Evolutionary conservation across 2,113 vertebrate genomes (phyloP), one percentile per base, ranked within the genome.

Genomic region (Syrmaticus mikado): DNA sequence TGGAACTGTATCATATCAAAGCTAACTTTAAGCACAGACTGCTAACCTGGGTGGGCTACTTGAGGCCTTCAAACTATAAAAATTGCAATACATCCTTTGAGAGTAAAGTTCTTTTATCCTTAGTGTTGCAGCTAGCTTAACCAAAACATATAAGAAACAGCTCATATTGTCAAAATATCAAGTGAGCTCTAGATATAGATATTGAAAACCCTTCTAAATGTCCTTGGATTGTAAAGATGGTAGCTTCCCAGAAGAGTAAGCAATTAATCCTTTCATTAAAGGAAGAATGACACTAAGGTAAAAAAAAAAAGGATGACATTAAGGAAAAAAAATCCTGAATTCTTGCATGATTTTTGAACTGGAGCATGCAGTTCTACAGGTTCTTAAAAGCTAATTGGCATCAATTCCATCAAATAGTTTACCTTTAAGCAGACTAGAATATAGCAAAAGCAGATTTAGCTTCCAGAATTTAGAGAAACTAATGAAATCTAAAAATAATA

Each of bases 391-490:
- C 21, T 64, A 30, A 12, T 34, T 28, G 1, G 1, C 13, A 77
- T 90, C 20, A 10, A 14, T 80, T 85, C 50, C 14, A 38, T 66
- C 1, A 0, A 0, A 0, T 48, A 61, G 50, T 12, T 87, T 62
- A 40, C 18, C 65, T 83, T 61, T 66, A 41, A 48, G 27, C 70
- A 6, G 46, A 40, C 21, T 25, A 50, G 48, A 50, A 48, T 83
- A 32, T 25, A 52, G 38, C 48, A 50, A 25, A 50, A 25, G 48
- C 48, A 50, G 38, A 38, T 50, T 66, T 74, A 74, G 57, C 65
- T 57, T 21, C 24, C 82, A 62, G 50, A 82, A 50, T 78, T 84
- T 34, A 46, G 32, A 25, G 11, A 75, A 32, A 24, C n/a, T 40
- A 40, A 38, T 15, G 64, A 81, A 66, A 5, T 3, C n/a, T 27